Evolutionary conservation across 2,888 invertebrate genomes (phyloP).

Genomic region (Nomada fucata): DNA sequence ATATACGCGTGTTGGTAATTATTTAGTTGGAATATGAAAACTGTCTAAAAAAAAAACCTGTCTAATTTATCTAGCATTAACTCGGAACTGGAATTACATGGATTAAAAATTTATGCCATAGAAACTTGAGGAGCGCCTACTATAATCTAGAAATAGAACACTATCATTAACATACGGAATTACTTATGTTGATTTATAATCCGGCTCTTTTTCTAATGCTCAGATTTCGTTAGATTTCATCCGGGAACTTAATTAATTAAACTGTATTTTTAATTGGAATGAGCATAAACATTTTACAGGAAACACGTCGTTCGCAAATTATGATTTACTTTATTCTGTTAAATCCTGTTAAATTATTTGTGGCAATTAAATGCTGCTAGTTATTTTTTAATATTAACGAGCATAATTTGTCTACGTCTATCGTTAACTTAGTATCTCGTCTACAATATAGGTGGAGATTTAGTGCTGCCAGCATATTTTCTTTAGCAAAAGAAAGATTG

Average conservation of each 20-base stretch:
- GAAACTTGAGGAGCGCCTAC: neutral
- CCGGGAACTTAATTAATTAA: neutral
- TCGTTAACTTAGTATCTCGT: constrained; percentile 4
- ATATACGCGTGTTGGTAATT: too few relatives aligned
- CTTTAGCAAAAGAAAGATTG: constrained; percentile 84
- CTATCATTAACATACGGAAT: constrained; percentile 14
- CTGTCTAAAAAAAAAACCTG: neutral
- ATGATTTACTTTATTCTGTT: neutral
- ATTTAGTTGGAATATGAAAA: too few relatives aligned
- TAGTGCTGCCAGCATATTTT: constrained; percentile 84
- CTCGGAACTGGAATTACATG: neutral
- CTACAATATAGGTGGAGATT: constrained; percentile 82
- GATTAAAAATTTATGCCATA: neutral
- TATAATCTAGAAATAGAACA: constrained; percentile 20
- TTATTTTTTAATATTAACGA: neutral
- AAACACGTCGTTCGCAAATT: neutral
- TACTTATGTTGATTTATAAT: constrained; percentile 15
- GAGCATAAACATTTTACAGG: neutral
- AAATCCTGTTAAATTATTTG: too few relatives aligned
- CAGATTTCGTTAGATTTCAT: neutral
- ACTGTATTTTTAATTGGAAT: neutral
- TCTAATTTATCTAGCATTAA: neutral
- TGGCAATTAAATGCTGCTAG: too few relatives aligned
- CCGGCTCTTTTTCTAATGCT: neutral
- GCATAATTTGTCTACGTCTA: neutral